Base-by-base conservation (phyloP, 2,888 invertebrate species). In the Rutpela maculata region DNA sequence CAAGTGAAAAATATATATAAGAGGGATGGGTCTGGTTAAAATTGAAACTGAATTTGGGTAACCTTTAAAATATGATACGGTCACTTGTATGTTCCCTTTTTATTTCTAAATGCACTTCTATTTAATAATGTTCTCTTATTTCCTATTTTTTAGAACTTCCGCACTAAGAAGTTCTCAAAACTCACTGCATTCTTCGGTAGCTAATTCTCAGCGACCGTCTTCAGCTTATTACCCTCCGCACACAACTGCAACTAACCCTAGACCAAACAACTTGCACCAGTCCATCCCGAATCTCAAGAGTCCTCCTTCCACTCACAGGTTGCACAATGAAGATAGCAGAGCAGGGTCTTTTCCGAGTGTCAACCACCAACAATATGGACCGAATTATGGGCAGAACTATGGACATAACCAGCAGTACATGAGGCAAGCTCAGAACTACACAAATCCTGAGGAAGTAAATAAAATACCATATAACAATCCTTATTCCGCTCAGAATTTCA, bases 131-230 rank as follows among this genome's bases (percentile, higher is more conserved):
- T 12, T 15, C 50, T n/a, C 4, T 50, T n/a, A 50, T 50, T 17
- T 50, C 50, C 12, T 50, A 50, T 50, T 50, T 83, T 82, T 71
- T 79, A 90, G 90, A 82, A 86, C 90, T 72, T 93, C 93, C 10
- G 92, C 92, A 43, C 88, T 93, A 74, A 91, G 93, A 81, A 94
- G 93, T 82, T 94, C 94, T 5, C 92, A 92, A 84, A 92, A 91
- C 83, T 91, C 92, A n/a, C 85, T 92, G 31, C 92, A 92, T 84
- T 91, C 92, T 19, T 89, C 91, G 7, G 90, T 91, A n/a, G 81
- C 92, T 86, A 87, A 87, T 78, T 84, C 87, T 18, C 90, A 93
- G 80, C 90, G 93, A 31, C 93, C 93, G 0, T 91, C 92, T 43
- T 93, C 93, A 0, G 93, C 93, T 0, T 93, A 93, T 82, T 90